These are phyloP conservation scores for Aurelia aurita DNA, from an alignment of 30 jellyfish, hydroid and myxozoan species.

Conservation along the genomic window DNA sequence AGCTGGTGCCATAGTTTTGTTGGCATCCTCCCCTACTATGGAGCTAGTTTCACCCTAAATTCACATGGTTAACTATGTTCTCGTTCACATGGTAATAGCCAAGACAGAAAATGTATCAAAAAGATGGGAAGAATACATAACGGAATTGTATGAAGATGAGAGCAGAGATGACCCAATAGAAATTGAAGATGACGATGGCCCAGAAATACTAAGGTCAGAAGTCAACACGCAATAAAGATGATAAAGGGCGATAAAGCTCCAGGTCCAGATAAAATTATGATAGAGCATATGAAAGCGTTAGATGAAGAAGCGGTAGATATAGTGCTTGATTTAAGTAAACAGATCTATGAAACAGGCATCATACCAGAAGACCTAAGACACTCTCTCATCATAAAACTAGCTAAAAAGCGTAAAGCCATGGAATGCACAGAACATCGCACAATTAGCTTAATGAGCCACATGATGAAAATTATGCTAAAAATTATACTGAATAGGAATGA, in stretches of 20 bases:
- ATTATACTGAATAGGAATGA: no score
- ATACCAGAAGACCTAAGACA: conserved; percentile 11
- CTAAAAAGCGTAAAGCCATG: conserved; percentile 16
- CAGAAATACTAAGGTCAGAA: background rate
- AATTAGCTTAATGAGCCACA: no score
- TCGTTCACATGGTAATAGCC: no score
- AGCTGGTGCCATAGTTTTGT: no score
- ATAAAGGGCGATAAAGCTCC: background rate
- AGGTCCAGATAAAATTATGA: conserved; percentile 9
- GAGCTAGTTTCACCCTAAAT: no score
- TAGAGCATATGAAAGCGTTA: conserved; percentile 6
- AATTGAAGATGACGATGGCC: background rate
- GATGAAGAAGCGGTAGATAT: conserved; percentile 4
- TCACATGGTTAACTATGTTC: no score
- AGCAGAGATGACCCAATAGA: no score
- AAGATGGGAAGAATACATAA: no score
- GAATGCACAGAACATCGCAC: no score
- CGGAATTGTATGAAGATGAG: background rate
- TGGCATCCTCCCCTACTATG: no score
- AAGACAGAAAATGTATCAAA: no score
- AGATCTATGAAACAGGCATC: background rate
- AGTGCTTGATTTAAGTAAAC: background rate
- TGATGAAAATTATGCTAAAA: no score
- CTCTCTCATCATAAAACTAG: conserved; percentile 1
- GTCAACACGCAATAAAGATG: background rate